Percentiles rank a stretch among this genome's conserved stretches.
These are phyloP conservation scores for Neogobius melanostomus DNA, from an alignment of 2,113 vertebrate species.

Conservation along the genomic window DNA sequence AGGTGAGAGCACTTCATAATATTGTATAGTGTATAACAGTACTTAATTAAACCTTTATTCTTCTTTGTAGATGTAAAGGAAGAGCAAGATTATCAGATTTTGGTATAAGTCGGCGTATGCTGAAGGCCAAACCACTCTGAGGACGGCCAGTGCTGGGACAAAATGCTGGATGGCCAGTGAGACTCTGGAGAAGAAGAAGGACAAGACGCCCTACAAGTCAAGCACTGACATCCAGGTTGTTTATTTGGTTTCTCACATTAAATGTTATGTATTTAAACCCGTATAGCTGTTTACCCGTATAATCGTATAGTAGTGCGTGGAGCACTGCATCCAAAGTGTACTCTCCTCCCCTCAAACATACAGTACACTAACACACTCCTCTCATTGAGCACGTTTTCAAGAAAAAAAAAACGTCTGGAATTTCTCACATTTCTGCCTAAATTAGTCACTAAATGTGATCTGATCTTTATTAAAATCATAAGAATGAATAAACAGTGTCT, in stretches of 20 bases:
- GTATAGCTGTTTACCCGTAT: no score
- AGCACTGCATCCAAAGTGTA: no score
- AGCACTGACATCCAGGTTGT: constrained; percentile 68
- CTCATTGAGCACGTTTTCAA: no score
- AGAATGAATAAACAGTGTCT: no score
- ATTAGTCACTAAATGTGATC: no score
- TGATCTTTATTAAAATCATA: no score
- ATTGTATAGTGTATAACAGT: no score
- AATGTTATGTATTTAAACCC: neutral
- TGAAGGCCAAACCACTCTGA: constrained; percentile 39
- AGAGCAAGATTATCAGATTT: constrained; percentile 67
- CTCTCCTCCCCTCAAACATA: no score
- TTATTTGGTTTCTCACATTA: neutral
- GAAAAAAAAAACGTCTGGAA: no score
- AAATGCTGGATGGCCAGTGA: constrained; percentile 70
- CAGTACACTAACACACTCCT: no score
- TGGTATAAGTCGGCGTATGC: constrained; percentile 63
- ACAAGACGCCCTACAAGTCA: constrained; percentile 48
- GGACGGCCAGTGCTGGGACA: constrained; percentile 59
- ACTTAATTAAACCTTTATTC: neutral
- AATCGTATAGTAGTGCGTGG: no score
- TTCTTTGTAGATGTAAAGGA: constrained; percentile 44
- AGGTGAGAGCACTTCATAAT: constrained; percentile 40
- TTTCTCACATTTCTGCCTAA: no score
- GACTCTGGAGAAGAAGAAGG: constrained; percentile 27